Base-by-base conservation (phyloP, 2,113 vertebrate species). In the Arothron firmamentum region DNA sequence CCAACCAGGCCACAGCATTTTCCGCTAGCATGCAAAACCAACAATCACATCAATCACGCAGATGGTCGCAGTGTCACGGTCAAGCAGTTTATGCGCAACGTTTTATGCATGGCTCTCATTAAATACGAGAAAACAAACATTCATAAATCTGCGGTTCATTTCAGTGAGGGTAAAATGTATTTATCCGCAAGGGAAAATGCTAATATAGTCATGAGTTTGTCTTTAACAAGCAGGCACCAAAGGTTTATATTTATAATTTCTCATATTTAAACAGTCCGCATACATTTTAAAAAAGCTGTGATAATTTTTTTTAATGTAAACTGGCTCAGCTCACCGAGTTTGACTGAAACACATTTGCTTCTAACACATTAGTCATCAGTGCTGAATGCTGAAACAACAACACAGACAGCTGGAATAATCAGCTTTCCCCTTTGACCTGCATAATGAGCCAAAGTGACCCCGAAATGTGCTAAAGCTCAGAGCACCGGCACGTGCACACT, bases 401-500 rank as follows among this genome's bases (percentile, higher is more conserved):
- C 45, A 70, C 45, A 28, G 25, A 28, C 6, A 28, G 25, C 6
- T 28, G 25, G 1, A 7, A 28, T 38, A 38, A 38, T 38, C 8
- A 38, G 11, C 34, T 10, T 38, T 38, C 2, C 1, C 62, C 65
- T 73, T 62, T 65, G 67, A 46, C 62, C 62, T n/a, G 19, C 2
- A n/a, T 52, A 63, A 68, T 50, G 55, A 23, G 59, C 54, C 53
- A 23, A 12, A 16, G 14, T 45, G 23, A 68, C 53, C 21, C 15
- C 46, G 45, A 13, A 57, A 21, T 19, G 17, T 28, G 52, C 53
- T 34, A 8, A 49, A 65, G 45, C 55, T 58, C 19, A 45, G 63
- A 71, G 64, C 70, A 62, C 74, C 78, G 79, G 75, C 28, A 38
- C 72, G 79, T 78, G 14, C 43, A 45, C 43, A 45, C 43, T 45